phyloP scores from a whole-genome alignment of 2,888 invertebrate genomes.

The Cephus pulcher region DNA sequence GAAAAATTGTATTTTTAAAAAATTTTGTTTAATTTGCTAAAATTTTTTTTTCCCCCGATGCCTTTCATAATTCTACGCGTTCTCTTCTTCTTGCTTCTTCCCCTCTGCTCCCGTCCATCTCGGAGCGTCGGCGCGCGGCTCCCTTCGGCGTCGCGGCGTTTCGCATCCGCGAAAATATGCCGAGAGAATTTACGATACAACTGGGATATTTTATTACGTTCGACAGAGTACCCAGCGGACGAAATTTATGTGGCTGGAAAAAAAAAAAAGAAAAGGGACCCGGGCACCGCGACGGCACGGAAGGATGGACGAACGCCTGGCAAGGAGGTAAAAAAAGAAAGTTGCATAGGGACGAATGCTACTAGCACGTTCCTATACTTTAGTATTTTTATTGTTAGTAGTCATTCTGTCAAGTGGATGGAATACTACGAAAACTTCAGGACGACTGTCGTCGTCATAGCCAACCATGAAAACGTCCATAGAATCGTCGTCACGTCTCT shows the following conservation, averaged over 20 bases:
- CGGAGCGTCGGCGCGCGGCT: neutral
- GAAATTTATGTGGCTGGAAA: constrained; percentile 49
- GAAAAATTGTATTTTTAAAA: constrained; percentile 26
- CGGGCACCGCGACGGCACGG: neutral
- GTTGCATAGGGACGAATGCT: neutral
- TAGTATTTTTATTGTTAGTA: neutral
- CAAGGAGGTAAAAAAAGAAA: constrained; percentile 27
- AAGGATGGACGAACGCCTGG: constrained; percentile 35
- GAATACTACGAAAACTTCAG: neutral
- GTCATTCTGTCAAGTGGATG: neutral
- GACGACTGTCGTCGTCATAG: neutral
- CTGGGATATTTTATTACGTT: constrained; percentile 58
- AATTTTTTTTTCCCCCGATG: constrained; percentile 15
- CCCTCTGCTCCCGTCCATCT: constrained; percentile 5
- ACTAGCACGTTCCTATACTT: neutral
- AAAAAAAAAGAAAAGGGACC: neutral
- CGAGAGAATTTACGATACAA: constrained; percentile 55
- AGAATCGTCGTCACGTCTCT: neutral
- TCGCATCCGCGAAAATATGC: constrained; percentile 51
- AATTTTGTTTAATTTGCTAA: constrained; percentile 11
- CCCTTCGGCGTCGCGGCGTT: neutral
- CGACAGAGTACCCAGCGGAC: constrained; percentile 52
- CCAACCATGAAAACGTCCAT: neutral
- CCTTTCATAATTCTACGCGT: neutral
- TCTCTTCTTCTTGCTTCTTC: neutral